phyloP scores from a whole-genome alignment of 1,140 invertebrate genomes.

The Apocrypta bakeri region DNA sequence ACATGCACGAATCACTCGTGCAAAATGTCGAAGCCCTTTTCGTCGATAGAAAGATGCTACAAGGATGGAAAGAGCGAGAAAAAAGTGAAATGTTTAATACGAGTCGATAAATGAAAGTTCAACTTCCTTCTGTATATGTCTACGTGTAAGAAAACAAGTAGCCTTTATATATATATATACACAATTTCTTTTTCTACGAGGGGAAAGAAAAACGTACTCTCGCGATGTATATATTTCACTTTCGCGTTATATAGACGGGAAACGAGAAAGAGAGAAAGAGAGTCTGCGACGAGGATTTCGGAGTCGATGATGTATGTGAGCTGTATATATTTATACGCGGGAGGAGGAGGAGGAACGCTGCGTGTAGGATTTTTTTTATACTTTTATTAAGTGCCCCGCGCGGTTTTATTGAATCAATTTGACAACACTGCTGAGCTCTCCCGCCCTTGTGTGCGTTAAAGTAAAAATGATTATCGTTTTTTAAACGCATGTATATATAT shows the following conservation, averaged over 20 bases:
- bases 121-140: too few species aligned
- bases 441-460: not conserved
- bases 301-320: not conserved
- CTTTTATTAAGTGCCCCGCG: constrained; percentile 1
- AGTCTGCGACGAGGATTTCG: not conserved
- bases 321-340: not conserved
- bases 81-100: too few species aligned
- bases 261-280: not conserved
- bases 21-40: too few species aligned
- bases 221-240: not conserved
- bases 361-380: too few species aligned
- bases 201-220: not conserved
- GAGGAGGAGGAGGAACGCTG: not conserved
- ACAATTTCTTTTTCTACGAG: not conserved
- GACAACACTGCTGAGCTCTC: not conserved
- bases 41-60: too few species aligned
- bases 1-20: too few species aligned
- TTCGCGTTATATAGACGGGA: too few species aligned
- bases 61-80: too few species aligned
- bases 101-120: not conserved
- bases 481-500: not conserved
- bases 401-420: constrained; percentile 19
- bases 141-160: too few species aligned
- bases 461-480: constrained; percentile 1
- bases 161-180: too few species aligned